These are phyloP conservation scores for Macropus fuliginosus DNA, from an alignment of 2,797 vertebrate species.

Conservation along the genomic window DNA sequence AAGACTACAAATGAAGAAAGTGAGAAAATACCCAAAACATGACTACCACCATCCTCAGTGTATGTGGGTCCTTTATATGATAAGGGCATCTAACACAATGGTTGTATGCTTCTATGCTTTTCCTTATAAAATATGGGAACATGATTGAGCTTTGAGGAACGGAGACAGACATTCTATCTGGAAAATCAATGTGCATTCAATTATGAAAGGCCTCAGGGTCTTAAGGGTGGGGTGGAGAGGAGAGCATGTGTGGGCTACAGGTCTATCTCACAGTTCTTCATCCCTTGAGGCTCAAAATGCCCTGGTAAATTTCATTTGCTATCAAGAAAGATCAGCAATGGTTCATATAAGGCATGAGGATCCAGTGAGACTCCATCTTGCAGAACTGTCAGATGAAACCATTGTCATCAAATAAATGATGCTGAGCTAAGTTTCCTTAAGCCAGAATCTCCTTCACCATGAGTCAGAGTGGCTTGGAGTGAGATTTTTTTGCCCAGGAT, in stretches of 20 bases:
- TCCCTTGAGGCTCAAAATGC: not conserved
- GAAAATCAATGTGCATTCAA: not conserved
- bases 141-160: not conserved
- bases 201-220: not conserved
- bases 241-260: not conserved
- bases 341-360: not conserved
- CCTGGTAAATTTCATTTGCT: not conserved
- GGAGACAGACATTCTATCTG: not conserved
- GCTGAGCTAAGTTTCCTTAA: not conserved
- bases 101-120: not conserved
- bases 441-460: not conserved
- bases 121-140: not conserved
- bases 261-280: not conserved
- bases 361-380: not conserved
- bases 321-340: not conserved
- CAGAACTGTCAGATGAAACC: not conserved
- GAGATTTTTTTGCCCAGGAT: not conserved
- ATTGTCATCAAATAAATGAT: not conserved
- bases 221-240: not conserved
- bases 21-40: not conserved
- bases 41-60: not conserved
- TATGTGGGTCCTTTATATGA: not conserved
- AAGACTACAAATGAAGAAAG: not conserved
- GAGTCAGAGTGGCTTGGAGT: not conserved
- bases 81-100: not conserved